Evolutionary conservation across 1,140 invertebrate genomes (phyloP), one percentile per base, ranked within the genome.

Genomic region (Eurosta solidaginis): DNA sequence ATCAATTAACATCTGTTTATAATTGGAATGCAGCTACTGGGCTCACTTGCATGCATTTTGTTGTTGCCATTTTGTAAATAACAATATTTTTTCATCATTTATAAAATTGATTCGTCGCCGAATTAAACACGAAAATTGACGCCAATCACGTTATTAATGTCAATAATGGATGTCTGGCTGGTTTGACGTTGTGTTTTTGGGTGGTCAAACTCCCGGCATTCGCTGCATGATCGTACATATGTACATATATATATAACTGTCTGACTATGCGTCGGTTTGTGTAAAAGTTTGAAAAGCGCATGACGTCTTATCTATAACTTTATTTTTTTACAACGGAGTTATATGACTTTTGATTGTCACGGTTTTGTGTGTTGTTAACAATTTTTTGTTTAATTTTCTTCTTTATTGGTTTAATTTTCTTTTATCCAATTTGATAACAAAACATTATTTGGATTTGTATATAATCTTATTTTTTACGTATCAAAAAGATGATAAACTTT

Each of bases 1-100:
- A 79, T 79, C 78, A 77, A 81, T 78, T 86, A 80, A 86, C 85
- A 86, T 86, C 85, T 86, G 85, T 86, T 86, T 85, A 81, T 86
- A 86, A 86, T 86, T 86, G 83, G 63, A 86, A 86, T 84, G 83
- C 85, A 85, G 85, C 85, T 86, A 86, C 85, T 83, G 84, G 82
- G 22, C 40, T 76, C 77, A 25, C 42, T 45, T 3, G 33, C 33
- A 14, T 17, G n/a, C 59, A 40, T 47, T 77, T 79, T 52, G 20
- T 77, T 45, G 20, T 49, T 77, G 33, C 10, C 27, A 63, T 33
- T 63, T 25, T 77, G 49, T 68, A 29, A 63, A 47, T 49, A 44
- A 33, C 45, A 33, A 17, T 5, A 76, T 40, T 49, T 54, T 27
- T 77, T 49, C 75, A 77, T 54, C 49, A 52, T 17, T n/a, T 12